A percentile compares a stretch with the other conserved stretches of the same genome.
Conservation (phyloP, 2,888 invertebrate genomes). For the Lycia hirtaria region DNA sequence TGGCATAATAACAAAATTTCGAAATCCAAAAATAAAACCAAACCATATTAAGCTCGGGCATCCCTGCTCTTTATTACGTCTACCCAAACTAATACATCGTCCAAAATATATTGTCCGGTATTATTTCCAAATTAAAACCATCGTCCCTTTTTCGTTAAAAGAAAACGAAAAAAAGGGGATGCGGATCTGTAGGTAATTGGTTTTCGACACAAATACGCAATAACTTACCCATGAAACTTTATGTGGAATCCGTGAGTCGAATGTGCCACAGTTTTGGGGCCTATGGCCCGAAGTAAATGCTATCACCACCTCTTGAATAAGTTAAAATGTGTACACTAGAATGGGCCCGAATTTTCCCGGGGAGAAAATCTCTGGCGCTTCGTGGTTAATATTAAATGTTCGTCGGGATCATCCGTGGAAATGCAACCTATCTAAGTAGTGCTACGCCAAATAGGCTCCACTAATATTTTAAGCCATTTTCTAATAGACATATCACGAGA, state of each 20-base stretch:
- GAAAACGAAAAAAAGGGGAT: conserved; percentile 54
- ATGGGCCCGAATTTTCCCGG: conserved; percentile 32
- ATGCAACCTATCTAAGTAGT: conserved; percentile 28
- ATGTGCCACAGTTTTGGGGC: conserved; percentile 48
- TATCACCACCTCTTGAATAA: conserved; percentile 57
- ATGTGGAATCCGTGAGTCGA: conserved; percentile 63
- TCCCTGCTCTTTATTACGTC: conserved; percentile 29
- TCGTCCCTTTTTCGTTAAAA: conserved; percentile 49
- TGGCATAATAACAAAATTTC: conserved; percentile 15
- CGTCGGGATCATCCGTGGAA: conserved; percentile 34
- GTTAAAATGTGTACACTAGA: conserved; percentile 44
- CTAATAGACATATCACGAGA: neutral
- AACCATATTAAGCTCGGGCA: conserved; percentile 10
- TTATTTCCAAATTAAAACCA: conserved; percentile 54
- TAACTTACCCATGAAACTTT: conserved; percentile 72
- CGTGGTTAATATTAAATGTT: conserved; percentile 37
- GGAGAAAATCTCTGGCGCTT: conserved; percentile 36
- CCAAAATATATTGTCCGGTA: conserved; percentile 44
- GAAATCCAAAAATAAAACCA: conserved; percentile 17
- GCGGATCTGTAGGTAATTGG: conserved; percentile 65
- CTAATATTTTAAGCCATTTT: neutral
- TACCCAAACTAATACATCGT: conserved; percentile 39
- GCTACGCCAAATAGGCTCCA: conserved; percentile 9
- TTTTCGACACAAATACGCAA: conserved; percentile 73
- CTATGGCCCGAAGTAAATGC: conserved; percentile 51